Evolutionary conservation across 2,888 invertebrate genomes (phyloP).

Genomic region (Agapostemon virescens): DNA sequence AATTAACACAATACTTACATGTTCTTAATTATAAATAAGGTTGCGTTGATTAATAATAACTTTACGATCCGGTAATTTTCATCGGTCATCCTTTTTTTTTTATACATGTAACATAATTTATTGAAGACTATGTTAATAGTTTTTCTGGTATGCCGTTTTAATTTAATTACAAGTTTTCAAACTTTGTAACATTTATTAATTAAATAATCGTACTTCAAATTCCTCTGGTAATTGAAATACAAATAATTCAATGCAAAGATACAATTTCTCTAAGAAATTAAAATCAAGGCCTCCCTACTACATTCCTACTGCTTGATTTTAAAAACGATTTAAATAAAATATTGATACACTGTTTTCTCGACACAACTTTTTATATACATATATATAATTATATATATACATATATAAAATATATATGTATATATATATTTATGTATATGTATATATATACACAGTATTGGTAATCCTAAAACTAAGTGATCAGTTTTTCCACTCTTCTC

Average conservation of each 20-base stretch:
- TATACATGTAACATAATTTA: slow-evolving; percentile 20
- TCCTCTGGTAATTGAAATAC: slow-evolving; percentile 29
- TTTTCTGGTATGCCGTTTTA: slow-evolving; percentile 17
- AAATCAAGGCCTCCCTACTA: slow-evolving; percentile 69
- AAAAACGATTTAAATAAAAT: slow-evolving; percentile 68
- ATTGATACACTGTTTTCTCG: slow-evolving; percentile 69
- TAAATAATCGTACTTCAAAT: slow-evolving; percentile 34
- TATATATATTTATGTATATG: slow-evolving; percentile 15
- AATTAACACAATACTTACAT: slow-evolving; percentile 51
- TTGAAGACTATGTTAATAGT: slow-evolving; percentile 10
- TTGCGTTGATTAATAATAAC: slow-evolving; percentile 28
- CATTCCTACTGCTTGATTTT: slow-evolving; percentile 64
- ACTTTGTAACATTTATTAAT: slow-evolving; percentile 36
- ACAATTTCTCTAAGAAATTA: slow-evolving; percentile 63
- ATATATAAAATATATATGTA: background rate
- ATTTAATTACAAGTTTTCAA: slow-evolving; percentile 29
- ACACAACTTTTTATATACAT: slow-evolving; percentile 63
- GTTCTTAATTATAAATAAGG: slow-evolving; percentile 33
- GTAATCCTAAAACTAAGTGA: slow-evolving; percentile 70
- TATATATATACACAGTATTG: slow-evolving; percentile 67
- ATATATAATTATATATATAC: background rate
- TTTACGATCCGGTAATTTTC: slow-evolving; percentile 19
- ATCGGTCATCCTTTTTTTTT: slow-evolving; percentile 11
- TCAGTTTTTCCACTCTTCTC: slow-evolving; percentile 70
- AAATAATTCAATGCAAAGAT: slow-evolving; percentile 40